Evolutionary conservation across 2,113 vertebrate species (phyloP).

Genomic region (Oriolus oriolus): DNA sequence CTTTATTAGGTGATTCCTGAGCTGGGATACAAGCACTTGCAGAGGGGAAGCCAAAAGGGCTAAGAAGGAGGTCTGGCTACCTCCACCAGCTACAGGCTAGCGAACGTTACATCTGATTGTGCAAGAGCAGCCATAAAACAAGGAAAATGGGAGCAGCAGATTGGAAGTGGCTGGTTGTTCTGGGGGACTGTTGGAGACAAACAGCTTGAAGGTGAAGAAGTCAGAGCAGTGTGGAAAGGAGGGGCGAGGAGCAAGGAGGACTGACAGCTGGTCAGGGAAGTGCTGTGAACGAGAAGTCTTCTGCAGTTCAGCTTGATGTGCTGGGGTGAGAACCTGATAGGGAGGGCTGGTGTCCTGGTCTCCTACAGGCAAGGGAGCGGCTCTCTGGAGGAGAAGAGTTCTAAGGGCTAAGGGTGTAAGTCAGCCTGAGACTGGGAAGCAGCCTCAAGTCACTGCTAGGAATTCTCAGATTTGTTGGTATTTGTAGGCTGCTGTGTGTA

Average conservation of each 20-base stretch:
- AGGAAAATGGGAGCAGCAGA: neutral
- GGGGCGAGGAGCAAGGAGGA: neutral
- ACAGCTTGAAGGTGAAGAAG: neutral
- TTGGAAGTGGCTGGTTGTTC: neutral
- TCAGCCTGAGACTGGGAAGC: neutral
- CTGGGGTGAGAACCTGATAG: accelerated
- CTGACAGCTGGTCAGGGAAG: neutral
- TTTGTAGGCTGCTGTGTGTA: neutral
- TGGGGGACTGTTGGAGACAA: neutral
- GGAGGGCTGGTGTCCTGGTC: neutral
- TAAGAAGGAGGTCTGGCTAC: neutral
- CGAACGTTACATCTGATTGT: neutral
- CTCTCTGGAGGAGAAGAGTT: neutral
- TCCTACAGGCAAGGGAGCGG: too few species aligned
- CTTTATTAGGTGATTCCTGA: neutral
- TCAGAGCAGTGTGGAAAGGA: neutral
- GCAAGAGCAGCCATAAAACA: neutral
- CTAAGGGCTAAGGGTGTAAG: neutral
- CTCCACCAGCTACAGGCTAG: neutral
- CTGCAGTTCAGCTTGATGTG: neutral
- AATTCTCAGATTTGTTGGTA: neutral
- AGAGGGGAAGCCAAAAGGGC: neutral
- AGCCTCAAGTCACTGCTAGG: neutral
- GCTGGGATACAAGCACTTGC: neutral
- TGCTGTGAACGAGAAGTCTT: neutral